Percentiles rank a stretch among this genome's conserved stretches.
phyloP scores from a whole-genome alignment of 2,113 vertebrate species.

The Apaloderma vittatum region DNA sequence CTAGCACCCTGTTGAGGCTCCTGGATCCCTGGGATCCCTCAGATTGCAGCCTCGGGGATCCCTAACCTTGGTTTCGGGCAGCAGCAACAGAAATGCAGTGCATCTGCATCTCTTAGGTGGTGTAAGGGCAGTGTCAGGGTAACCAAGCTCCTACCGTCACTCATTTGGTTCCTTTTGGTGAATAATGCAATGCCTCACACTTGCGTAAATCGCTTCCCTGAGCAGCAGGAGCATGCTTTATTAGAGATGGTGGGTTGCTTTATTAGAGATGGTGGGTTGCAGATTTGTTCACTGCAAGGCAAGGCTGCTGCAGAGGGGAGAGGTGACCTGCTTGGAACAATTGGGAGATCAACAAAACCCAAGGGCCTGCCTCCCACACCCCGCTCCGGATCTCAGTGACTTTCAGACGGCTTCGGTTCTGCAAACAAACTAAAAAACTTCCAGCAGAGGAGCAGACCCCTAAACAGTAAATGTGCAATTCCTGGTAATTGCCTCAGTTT shows the following conservation, averaged over 20 bases:
- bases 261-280: rapidly evolving
- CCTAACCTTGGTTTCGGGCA: neutral
- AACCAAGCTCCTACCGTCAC: neutral
- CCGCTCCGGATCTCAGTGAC: rapidly evolving
- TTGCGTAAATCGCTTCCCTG: neutral
- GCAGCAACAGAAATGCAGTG: neutral
- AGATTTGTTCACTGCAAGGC: rapidly evolving
- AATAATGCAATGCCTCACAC: rapidly evolving
- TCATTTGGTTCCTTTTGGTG: neutral
- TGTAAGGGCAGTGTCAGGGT: neutral
- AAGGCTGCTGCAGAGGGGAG: neutral
- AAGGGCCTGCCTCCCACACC: neutral
- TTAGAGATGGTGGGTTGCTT: rapidly evolving
- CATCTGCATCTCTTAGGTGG: rapidly evolving
- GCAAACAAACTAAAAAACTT: neutral
- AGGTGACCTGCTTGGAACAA: neutral
- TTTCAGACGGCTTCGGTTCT: neutral
- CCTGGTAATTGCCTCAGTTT: neutral
- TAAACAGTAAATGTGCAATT: rapidly evolving
- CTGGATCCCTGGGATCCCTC: neutral
- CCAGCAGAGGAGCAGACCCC: neutral
- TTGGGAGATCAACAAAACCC: neutral
- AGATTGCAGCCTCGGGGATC: rapidly evolving
- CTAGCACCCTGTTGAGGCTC: neutral
- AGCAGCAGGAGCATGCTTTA: neutral